A percentile compares a stretch with the other conserved stretches of the same genome.
These are phyloP conservation scores for Sebastes fasciatus DNA, from an alignment of 2,113 vertebrate species.

Conservation along the genomic window DNA sequence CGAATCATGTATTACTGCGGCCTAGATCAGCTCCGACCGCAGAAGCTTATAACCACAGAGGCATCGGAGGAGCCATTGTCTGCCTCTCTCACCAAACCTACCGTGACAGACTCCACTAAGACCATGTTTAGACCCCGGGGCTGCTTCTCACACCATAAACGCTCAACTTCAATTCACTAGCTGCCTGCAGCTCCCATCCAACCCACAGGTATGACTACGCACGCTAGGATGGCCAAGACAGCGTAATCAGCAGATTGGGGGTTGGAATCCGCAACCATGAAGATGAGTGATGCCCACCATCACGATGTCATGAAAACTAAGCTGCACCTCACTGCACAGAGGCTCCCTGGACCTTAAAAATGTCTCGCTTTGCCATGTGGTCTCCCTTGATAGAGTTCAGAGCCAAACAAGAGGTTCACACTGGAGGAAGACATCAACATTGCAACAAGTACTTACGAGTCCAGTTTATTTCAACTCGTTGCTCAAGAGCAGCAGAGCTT, in stretches of 20 bases:
- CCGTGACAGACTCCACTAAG: conserved; percentile 76
- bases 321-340: conserved; percentile 53
- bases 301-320: conserved; percentile 68
- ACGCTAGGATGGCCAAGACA: conserved; percentile 67
- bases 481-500: conserved; percentile 58
- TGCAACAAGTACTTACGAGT: conserved; percentile 54
- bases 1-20: conserved; percentile 60
- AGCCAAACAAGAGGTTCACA: conserved; percentile 48
- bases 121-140: conserved; percentile 60
- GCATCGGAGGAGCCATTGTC: conserved; percentile 68
- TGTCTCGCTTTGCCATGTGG: conserved; percentile 44
- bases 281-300: conserved; percentile 75
- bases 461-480: conserved; percentile 64
- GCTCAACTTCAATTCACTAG: conserved; percentile 71
- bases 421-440: conserved; percentile 61
- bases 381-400: conserved; percentile 41
- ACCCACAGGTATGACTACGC: conserved; percentile 78
- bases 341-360: conserved; percentile 52
- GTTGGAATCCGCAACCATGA: conserved; percentile 71
- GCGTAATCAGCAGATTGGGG: conserved; percentile 77
- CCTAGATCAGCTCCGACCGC: conserved; percentile 50
- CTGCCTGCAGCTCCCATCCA: conserved; percentile 72
- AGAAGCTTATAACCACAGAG: conserved; percentile 58
- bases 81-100: conserved; percentile 67
- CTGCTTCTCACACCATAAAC: conserved; percentile 75